phyloP scores from a whole-genome alignment of 2,888 invertebrate species.

The Diabrotica balteata region DNA sequence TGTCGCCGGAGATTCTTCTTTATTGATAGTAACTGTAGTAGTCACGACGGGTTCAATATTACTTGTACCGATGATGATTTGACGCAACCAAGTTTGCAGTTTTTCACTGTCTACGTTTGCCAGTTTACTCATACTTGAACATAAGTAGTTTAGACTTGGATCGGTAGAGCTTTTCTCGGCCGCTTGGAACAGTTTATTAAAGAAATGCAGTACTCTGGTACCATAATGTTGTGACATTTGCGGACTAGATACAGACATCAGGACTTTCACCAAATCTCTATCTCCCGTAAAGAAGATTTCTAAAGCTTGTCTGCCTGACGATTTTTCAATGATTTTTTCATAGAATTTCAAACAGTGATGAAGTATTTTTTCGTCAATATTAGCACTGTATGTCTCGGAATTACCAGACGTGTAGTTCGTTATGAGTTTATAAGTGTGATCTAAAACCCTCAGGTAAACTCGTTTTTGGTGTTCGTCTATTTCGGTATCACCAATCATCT shows the following conservation, averaged over 20 bases:
- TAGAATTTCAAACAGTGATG: conserved; percentile 81
- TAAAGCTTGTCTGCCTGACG: conserved; percentile 81
- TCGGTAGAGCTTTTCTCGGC: conserved; percentile 70
- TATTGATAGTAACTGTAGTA: conserved; percentile 60
- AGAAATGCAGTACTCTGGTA: conserved; percentile 80
- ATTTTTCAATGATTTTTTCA: conserved; percentile 84
- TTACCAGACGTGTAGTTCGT: conserved; percentile 65
- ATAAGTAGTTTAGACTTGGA: conserved; percentile 70
- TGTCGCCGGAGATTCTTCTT: conserved; percentile 49
- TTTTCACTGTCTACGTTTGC: conserved; percentile 70
- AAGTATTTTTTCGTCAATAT: conserved; percentile 68
- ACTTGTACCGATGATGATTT: conserved; percentile 67
- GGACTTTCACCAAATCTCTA: conserved; percentile 76
- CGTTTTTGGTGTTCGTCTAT: conserved; percentile 71
- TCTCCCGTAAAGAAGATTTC: conserved; percentile 79
- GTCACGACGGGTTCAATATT: conserved; percentile 56
- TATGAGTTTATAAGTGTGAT: conserved; percentile 73
- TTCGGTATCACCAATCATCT: conserved; percentile 69
- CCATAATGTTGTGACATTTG: conserved; percentile 75
- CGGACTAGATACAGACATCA: conserved; percentile 82
- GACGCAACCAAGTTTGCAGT: conserved; percentile 71
- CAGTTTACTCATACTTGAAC: conserved; percentile 71
- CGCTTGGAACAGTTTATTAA: conserved; percentile 74
- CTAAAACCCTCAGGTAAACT: conserved; percentile 69
- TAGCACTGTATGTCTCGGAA: conserved; percentile 42